phyloP scores from a whole-genome alignment of 2,797 vertebrate genomes.

The Sebastiscus albofasciatus region DNA sequence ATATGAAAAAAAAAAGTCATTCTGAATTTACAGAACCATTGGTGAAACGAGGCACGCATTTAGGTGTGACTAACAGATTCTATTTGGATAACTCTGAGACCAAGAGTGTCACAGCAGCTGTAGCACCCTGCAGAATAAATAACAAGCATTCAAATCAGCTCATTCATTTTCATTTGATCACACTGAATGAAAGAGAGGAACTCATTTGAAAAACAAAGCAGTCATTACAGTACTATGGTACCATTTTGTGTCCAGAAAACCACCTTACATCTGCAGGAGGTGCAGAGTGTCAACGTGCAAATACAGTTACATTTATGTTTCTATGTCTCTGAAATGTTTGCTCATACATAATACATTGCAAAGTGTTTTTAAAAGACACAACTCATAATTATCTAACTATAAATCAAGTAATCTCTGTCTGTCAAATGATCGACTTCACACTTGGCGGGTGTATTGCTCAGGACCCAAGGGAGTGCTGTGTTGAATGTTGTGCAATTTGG shows the following conservation, averaged over 20 bases:
- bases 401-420: too few relatives aligned
- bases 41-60: background rate
- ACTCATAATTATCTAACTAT: background rate
- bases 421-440: too few relatives aligned
- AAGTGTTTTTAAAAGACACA: background rate
- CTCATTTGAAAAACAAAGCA: slow-evolving; percentile 1
- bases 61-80: background rate
- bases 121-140: background rate
- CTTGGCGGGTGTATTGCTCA: too few relatives aligned
- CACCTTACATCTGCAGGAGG: background rate
- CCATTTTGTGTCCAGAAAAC: background rate
- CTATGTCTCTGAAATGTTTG: background rate
- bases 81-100: background rate
- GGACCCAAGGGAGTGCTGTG: too few relatives aligned
- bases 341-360: background rate
- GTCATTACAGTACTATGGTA: background rate
- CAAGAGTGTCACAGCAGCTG: background rate
- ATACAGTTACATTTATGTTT: background rate
- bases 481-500: too few relatives aligned
- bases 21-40: background rate
- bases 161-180: slow-evolving; percentile 8
- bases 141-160: background rate
- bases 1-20: background rate
- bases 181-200: background rate
- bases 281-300: background rate